These are phyloP conservation scores for Thunnus albacares DNA, from an alignment of 2,797 vertebrate species.

Conservation along the genomic window DNA sequence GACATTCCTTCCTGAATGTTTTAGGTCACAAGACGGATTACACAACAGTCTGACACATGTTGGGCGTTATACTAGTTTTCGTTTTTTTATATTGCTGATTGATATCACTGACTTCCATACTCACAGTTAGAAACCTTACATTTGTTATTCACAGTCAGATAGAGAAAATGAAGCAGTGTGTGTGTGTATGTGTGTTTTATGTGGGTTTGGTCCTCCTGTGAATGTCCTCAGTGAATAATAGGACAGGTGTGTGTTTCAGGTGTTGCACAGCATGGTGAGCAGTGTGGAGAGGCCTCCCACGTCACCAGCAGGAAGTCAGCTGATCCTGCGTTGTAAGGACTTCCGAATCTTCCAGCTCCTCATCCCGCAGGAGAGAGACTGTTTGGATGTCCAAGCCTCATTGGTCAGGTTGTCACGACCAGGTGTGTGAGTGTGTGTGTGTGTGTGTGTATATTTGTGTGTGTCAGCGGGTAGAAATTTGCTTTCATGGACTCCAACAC, in stretches of 20 bases:
- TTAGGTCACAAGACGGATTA: conserved; percentile 41
- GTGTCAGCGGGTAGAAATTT: background rate
- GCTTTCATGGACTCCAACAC: conserved; percentile 54
- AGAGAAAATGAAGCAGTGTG: background rate
- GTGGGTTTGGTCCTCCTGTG: too few species aligned
- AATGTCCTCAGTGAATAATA: background rate
- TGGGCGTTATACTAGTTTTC: background rate
- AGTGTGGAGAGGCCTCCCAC: conserved; percentile 90
- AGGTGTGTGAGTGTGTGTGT: conserved; percentile 64
- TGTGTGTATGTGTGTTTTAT: conserved; percentile 19
- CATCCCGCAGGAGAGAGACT: conserved; percentile 92
- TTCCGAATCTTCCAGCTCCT: conserved; percentile 92
- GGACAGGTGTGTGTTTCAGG: conserved; percentile 78
- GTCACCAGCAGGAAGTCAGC: conserved; percentile 89
- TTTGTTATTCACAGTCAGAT: background rate
- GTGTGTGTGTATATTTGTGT: background rate
- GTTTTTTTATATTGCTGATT: background rate
- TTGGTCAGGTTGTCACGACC: conserved; percentile 91
- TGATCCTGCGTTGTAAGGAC: conserved; percentile 94
- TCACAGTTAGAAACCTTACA: background rate
- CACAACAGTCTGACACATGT: background rate
- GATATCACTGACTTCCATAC: background rate
- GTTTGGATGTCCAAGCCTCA: conserved; percentile 90
- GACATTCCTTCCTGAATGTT: conserved; percentile 23
- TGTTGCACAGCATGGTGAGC: conserved; percentile 94